phyloP scores from a whole-genome alignment of 1,140 invertebrate species.

The Cotesia glomerata region DNA sequence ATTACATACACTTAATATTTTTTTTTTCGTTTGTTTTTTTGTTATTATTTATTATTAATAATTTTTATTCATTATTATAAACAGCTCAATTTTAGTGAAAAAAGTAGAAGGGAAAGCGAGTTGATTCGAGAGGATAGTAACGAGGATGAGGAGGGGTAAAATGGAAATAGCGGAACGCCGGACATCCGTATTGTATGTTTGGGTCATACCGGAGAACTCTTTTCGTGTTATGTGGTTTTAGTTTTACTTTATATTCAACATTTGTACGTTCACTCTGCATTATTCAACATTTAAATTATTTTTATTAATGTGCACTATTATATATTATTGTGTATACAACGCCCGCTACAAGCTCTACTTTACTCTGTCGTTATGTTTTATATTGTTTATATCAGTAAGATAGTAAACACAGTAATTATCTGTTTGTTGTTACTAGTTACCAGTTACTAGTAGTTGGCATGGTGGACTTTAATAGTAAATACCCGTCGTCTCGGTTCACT shows the following conservation, averaged over 20 bases:
- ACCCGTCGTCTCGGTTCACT: neutral
- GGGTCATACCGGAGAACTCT: slow-evolving; percentile 24
- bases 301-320: no score
- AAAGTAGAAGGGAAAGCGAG: slow-evolving; percentile 13
- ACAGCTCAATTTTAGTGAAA: neutral
- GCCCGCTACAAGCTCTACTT: no score
- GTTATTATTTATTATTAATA: neutral
- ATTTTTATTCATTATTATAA: neutral
- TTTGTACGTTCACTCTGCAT: no score
- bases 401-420: no score
- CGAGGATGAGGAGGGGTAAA: slow-evolving; percentile 14
- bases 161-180: slow-evolving; percentile 51
- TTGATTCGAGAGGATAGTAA: slow-evolving; percentile 7
- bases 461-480: neutral
- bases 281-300: no score
- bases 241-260: no score
- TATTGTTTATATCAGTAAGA: no score
- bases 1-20: no score
- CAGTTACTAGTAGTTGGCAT: no score
- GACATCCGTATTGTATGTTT: slow-evolving; percentile 54
- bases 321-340: no score
- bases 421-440: no score
- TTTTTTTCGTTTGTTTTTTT: neutral
- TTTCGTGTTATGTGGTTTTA: neutral
- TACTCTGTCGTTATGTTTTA: no score